Percentiles rank a stretch among this genome's conserved stretches.
Conservation (phyloP, 2,113 vertebrate species). For the Reinhardtius hippoglossoides region DNA sequence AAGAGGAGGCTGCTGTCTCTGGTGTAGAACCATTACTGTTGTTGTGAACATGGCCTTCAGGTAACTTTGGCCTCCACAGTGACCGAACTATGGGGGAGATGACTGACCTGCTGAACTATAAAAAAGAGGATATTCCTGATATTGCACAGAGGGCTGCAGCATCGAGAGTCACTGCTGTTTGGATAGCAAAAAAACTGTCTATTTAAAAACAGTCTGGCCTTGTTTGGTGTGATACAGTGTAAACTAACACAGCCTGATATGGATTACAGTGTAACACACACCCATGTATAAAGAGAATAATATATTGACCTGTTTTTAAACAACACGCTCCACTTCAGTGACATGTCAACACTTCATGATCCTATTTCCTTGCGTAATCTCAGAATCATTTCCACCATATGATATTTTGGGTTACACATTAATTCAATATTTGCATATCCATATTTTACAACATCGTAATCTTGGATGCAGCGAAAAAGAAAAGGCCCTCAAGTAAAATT, state of each 20-base stretch:
- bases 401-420: slow-evolving; percentile 16
- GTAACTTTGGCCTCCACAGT: neutral
- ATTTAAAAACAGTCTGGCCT: neutral
- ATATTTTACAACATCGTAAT: slow-evolving; percentile 49
- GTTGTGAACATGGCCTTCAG: neutral
- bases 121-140: neutral
- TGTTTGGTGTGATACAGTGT: neutral
- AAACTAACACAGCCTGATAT: neutral
- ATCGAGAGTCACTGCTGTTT: neutral
- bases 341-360: slow-evolving; percentile 2
- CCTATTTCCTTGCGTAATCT: slow-evolving; percentile 28
- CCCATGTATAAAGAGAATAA: neutral
- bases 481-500: slow-evolving; percentile 54
- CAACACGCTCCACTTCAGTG: neutral
- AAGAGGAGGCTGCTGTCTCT: neutral
- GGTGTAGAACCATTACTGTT: neutral
- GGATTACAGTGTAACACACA: neutral
- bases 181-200: neutral
- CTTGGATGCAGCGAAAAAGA: slow-evolving; percentile 29
- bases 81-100: neutral
- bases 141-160: neutral
- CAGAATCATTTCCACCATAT: neutral
- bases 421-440: slow-evolving; percentile 57
- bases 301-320: slow-evolving; percentile 1
- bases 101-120: neutral